Percentiles rank a stretch among this genome's conserved stretches.
Conservation (phyloP, 2,888 invertebrate species). For the Lagria hirta region DNA sequence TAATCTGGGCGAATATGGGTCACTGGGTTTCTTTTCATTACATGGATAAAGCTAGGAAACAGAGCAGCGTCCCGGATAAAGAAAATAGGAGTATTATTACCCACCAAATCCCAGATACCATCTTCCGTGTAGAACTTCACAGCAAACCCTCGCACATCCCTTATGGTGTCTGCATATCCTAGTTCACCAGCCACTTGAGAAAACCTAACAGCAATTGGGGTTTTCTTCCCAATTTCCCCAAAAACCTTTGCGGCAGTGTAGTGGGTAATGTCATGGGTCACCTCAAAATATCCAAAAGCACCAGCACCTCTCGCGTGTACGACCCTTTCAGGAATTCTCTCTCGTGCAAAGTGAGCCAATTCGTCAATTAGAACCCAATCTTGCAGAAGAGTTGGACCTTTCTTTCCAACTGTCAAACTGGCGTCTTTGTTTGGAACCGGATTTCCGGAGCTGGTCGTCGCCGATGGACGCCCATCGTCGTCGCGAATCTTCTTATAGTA, state of each 20-base stretch:
- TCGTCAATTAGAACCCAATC: constrained; percentile 80
- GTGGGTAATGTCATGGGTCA: constrained; percentile 80
- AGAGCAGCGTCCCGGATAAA: constrained; percentile 86
- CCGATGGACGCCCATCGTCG: constrained; percentile 63
- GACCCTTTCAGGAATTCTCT: constrained; percentile 94
- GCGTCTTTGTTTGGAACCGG: constrained; percentile 80
- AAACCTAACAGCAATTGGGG: constrained; percentile 74
- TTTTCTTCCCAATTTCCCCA: constrained; percentile 73
- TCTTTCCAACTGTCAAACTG: constrained; percentile 79
- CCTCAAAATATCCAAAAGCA: constrained; percentile 83
- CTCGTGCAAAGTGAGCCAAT: constrained; percentile 81
- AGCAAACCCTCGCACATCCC: constrained; percentile 91
- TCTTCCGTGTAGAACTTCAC: constrained; percentile 92
- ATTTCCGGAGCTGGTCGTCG: constrained; percentile 80
- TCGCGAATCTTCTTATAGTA: constrained; percentile 54
- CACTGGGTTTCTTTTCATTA: constrained; percentile 93
- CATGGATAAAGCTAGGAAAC: constrained; percentile 95
- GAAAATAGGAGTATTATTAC: constrained; percentile 91
- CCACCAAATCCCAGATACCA: constrained; percentile 92
- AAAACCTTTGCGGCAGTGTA: constrained; percentile 81
- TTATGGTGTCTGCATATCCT: constrained; percentile 86
- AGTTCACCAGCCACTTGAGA: constrained; percentile 87
- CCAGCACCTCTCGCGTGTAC: constrained; percentile 96
- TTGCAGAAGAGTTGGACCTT: constrained; percentile 84
- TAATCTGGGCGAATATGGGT: constrained; percentile 89